These are phyloP conservation scores for Aphis gossypii DNA, from an alignment of 1,140 invertebrate species.

Conservation along the genomic window DNA sequence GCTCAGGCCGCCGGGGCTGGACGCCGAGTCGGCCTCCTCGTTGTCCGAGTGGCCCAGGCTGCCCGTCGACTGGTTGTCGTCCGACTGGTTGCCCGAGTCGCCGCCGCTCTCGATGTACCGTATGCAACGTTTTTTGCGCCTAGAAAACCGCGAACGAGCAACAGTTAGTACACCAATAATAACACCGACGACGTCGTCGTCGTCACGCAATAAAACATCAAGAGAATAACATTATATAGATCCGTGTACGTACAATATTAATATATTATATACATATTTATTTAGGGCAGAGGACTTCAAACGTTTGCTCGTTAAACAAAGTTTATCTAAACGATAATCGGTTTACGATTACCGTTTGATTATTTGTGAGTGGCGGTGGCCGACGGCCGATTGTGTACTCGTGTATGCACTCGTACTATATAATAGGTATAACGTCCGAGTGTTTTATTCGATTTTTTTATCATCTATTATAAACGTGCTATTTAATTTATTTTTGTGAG, in stretches of 20 bases:
- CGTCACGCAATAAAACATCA: not conserved
- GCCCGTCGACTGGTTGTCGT: slow-evolving; percentile 78
- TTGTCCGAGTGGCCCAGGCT: slow-evolving; percentile 73
- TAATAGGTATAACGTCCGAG: not conserved
- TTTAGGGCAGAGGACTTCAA: not conserved
- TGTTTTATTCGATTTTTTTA: not conserved
- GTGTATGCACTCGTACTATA: not conserved
- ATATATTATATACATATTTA: not conserved
- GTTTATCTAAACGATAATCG: too few relatives aligned
- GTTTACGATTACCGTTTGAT: too few relatives aligned
- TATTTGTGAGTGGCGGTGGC: too few relatives aligned
- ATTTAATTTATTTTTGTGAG: not conserved
- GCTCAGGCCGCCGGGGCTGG: slow-evolving; percentile 78
- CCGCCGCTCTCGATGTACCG: slow-evolving; percentile 84
- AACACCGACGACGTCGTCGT: not conserved
- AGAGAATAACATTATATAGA: not conserved
- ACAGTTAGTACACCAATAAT: slow-evolving; percentile 28
- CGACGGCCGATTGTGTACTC: not conserved
- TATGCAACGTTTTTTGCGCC: slow-evolving; percentile 98
- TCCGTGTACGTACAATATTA: not conserved
- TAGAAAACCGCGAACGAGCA: slow-evolving; percentile 67
- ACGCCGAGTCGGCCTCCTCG: slow-evolving; percentile 74
- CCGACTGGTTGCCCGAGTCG: slow-evolving; percentile 77
- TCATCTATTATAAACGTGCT: not conserved
- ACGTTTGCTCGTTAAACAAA: not conserved